phyloP scores from a whole-genome alignment of 2,888 invertebrate genomes.

The Diaperis boleti region DNA sequence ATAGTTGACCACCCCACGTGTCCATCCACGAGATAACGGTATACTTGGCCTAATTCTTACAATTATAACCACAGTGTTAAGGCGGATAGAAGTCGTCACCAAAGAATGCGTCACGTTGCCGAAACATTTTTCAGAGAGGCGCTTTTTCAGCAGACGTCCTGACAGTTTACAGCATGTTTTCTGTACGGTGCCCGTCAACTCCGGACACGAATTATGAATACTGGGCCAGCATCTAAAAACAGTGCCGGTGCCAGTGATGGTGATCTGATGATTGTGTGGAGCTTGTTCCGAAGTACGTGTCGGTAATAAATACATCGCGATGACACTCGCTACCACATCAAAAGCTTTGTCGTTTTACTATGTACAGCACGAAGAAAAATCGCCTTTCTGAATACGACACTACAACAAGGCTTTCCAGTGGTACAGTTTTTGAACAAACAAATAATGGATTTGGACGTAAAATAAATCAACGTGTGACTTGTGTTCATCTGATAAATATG shows the following conservation, averaged over 20 bases:
- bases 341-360: slow-evolving; percentile 16
- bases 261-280: slow-evolving; percentile 34
- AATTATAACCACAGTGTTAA: too few species aligned
- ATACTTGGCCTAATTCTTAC: too few species aligned
- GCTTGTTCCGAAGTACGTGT: slow-evolving; percentile 38
- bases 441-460: too few species aligned
- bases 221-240: slow-evolving; percentile 34
- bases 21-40: too few species aligned
- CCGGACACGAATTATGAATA: slow-evolving; percentile 39
- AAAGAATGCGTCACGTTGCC: slow-evolving; percentile 34
- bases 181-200: slow-evolving; percentile 36
- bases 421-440: neutral
- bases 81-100: slow-evolving; percentile 12
- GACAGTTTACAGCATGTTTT: slow-evolving; percentile 48
- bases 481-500: too few species aligned
- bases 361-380: slow-evolving; percentile 14
- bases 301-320: slow-evolving; percentile 34
- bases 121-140: slow-evolving; percentile 44
- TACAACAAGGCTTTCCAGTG: neutral
- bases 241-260: slow-evolving; percentile 27
- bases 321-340: slow-evolving; percentile 36
- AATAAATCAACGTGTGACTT: too few species aligned
- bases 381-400: slow-evolving; percentile 5
- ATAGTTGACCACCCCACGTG: too few species aligned
- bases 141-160: slow-evolving; percentile 42